Conservation (phyloP, 2,113 vertebrate genomes). For the Chaetops frenatus region DNA sequence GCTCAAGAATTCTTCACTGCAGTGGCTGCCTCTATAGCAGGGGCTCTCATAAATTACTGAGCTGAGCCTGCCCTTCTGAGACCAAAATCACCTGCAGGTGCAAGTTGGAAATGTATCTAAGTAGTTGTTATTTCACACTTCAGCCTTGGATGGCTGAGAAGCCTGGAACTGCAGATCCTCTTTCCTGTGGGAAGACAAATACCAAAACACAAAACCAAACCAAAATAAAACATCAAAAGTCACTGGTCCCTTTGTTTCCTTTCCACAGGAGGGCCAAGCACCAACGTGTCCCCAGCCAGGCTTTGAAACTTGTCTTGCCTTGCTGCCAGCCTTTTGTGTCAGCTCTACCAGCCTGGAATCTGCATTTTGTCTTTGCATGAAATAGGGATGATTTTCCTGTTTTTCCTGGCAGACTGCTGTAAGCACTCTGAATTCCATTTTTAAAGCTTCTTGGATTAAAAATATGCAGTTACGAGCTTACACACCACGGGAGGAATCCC, state of each 20-base stretch:
- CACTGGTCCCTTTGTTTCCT: not conserved
- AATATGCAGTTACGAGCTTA: not conserved
- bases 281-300: fast-evolving
- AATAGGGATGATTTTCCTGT: not conserved
- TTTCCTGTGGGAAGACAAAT: not conserved
- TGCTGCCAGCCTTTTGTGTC: not conserved
- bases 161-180: not conserved
- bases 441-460: not conserved
- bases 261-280: not conserved
- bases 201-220: not conserved
- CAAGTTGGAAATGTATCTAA: not conserved
- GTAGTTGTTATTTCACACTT: not conserved
- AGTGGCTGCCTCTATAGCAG: not conserved
- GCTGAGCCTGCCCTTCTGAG: not conserved
- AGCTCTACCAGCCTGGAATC: not conserved
- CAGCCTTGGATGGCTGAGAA: not conserved
- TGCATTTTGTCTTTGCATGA: not conserved
- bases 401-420: not conserved
- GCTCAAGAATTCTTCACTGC: not conserved
- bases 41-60: not conserved
- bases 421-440: not conserved
- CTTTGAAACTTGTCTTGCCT: not conserved
- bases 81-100: not conserved
- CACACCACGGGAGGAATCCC: not conserved
- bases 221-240: not conserved